A percentile compares a stretch with the other conserved stretches of the same genome.
Conservation (phyloP, 1,140 invertebrate species). For the Tetraneura akinire region DNA sequence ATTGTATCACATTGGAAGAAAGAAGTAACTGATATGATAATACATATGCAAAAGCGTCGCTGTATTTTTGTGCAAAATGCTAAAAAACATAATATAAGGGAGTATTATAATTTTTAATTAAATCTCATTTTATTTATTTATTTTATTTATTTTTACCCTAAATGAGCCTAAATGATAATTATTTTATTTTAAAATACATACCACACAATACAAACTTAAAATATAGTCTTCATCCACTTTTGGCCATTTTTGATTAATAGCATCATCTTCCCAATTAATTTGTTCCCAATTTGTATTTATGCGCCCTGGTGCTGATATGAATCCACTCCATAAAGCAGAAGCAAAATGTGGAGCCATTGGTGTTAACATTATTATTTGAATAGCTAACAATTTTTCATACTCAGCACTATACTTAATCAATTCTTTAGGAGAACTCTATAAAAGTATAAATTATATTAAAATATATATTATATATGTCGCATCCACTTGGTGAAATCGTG, state of each 20-base stretch:
- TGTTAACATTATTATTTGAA: slow-evolving; percentile 80
- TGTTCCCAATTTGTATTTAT: slow-evolving; percentile 61
- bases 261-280: slow-evolving; percentile 67
- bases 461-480: no score
- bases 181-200: slow-evolving; percentile 1
- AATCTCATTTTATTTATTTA: not conserved
- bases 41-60: not conserved
- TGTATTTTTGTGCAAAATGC: not conserved
- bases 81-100: not conserved
- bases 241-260: slow-evolving; percentile 79
- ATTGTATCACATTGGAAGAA: not conserved
- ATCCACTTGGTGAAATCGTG: no score
- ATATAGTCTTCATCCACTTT: slow-evolving; percentile 71
- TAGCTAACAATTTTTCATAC: slow-evolving; percentile 76
- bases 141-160: not conserved
- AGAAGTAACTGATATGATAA: not conserved
- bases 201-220: slow-evolving; percentile 39
- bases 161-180: not conserved
- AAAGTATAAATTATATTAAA: no score
- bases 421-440: slow-evolving; percentile 47
- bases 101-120: not conserved
- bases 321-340: slow-evolving; percentile 84
- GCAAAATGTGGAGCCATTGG: slow-evolving; percentile 88
- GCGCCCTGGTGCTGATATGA: slow-evolving; percentile 66
- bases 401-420: slow-evolving; percentile 63